Evolutionary conservation across 2,113 vertebrate genomes (phyloP).

Genomic region (Harpagus bidentatus): DNA sequence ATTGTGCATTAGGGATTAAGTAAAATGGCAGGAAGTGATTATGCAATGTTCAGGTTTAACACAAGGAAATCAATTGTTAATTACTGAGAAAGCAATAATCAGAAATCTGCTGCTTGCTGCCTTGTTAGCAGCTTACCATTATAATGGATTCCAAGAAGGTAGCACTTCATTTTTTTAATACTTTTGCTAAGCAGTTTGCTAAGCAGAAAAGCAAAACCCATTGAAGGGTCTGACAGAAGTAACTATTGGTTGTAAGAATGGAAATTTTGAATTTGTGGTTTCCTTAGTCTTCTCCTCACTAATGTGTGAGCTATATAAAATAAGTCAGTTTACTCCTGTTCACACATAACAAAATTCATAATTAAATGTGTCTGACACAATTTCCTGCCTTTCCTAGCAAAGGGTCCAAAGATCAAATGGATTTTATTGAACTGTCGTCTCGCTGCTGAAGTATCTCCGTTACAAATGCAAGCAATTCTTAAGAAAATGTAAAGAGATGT

Average conservation of each 20-base stretch:
- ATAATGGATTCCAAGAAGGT: neutral
- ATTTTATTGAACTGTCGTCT: neutral
- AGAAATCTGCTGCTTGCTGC: neutral
- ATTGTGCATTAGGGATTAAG: neutral
- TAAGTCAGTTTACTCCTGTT: neutral
- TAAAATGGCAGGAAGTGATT: neutral
- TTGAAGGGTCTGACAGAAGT: neutral
- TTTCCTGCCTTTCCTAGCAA: neutral
- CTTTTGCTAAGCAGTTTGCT: neutral
- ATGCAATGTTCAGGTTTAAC: neutral
- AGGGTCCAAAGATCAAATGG: neutral
- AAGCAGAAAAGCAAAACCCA: neutral
- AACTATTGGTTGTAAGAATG: neutral
- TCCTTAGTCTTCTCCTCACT: neutral
- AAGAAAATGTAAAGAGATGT: neutral
- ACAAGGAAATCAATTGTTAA: neutral
- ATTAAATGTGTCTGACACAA: neutral
- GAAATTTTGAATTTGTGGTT: neutral
- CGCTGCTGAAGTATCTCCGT: neutral
- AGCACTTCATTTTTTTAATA: neutral
- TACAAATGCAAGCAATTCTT: neutral
- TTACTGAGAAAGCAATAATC: neutral
- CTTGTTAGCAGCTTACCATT: neutral
- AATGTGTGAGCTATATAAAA: neutral
- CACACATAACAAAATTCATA: neutral